phyloP scores from a whole-genome alignment of 2,888 invertebrate genomes.

The Brachylomia viminalis region DNA sequence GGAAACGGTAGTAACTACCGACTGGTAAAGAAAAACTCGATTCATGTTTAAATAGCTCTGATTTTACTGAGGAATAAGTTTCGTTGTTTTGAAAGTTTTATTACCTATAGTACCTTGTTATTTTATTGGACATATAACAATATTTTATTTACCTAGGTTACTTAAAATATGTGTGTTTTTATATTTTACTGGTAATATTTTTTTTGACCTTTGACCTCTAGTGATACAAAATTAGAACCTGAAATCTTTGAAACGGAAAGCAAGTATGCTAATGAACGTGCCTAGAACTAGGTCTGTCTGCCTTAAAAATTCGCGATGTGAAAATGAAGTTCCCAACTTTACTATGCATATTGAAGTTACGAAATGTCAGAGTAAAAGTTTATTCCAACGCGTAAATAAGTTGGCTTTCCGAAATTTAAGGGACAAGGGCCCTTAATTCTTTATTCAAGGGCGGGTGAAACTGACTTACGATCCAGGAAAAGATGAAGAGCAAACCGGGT shows the following conservation, averaged over 20 bases:
- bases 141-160: not conserved
- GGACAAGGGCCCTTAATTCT: not conserved
- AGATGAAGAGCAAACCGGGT: no score
- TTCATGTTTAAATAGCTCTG: slow-evolving; percentile 59
- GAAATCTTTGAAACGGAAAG: slow-evolving; percentile 43
- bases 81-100: slow-evolving; percentile 12
- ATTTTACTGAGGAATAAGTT: slow-evolving; percentile 45
- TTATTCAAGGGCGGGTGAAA: not conserved
- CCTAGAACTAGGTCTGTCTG: slow-evolving; percentile 24
- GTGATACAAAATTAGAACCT: slow-evolving; percentile 10
- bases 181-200: not conserved
- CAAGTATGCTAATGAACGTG: slow-evolving; percentile 48
- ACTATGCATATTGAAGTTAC: slow-evolving; percentile 42
- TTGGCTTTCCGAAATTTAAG: slow-evolving; percentile 16
- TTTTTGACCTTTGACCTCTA: not conserved
- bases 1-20: slow-evolving; percentile 64
- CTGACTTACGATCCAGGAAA: not conserved
- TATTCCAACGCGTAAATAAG: slow-evolving; percentile 36
- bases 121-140: slow-evolving; percentile 17
- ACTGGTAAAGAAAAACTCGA: slow-evolving; percentile 60
- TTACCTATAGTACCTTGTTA: slow-evolving; percentile 12
- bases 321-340: slow-evolving; percentile 51
- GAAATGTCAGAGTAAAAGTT: slow-evolving; percentile 38
- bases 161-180: slow-evolving; percentile 4
- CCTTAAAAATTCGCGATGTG: slow-evolving; percentile 48